Percentiles rank a stretch among this genome's conserved stretches.
Conservation (phyloP, 2,113 vertebrate genomes). For the Istiophorus platypterus region DNA sequence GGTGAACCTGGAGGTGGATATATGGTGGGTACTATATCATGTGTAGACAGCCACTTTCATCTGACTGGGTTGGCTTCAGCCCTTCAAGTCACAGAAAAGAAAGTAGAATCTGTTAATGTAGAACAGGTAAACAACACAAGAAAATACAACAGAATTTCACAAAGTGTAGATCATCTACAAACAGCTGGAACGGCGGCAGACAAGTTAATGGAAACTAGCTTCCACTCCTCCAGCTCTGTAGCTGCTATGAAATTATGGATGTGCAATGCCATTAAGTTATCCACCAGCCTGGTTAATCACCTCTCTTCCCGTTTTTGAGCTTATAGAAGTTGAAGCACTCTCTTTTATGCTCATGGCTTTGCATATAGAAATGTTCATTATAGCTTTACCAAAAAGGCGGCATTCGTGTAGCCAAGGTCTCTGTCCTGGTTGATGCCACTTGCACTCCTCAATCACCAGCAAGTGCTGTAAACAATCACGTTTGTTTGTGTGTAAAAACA, state of each 20-base stretch:
- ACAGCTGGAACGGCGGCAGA: constrained; percentile 32
- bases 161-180: constrained; percentile 23
- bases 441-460: constrained; percentile 38
- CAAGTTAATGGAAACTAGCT: constrained; percentile 28
- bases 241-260: constrained; percentile 52
- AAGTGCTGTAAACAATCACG: constrained; percentile 58
- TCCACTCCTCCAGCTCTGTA: constrained; percentile 31
- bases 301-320: constrained; percentile 65
- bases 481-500: constrained; percentile 71
- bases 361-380: constrained; percentile 74
- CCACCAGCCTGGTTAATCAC: constrained; percentile 65
- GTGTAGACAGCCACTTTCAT: constrained; percentile 22
- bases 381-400: constrained; percentile 13
- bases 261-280: constrained; percentile 66
- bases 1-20: constrained; percentile 86
- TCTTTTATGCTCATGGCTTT: constrained; percentile 66
- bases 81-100: constrained; percentile 5
- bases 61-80: constrained; percentile 14
- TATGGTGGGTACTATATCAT: constrained; percentile 63
- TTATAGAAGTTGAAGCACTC: constrained; percentile 63
- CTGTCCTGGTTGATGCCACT: constrained; percentile 24
- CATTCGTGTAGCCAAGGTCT: constrained; percentile 24
- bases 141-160: constrained; percentile 18
- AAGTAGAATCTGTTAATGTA: constrained; percentile 8
- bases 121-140: constrained; percentile 9